phyloP scores from a whole-genome alignment of 2,797 vertebrate species.

The Perodicticus potto region DNA sequence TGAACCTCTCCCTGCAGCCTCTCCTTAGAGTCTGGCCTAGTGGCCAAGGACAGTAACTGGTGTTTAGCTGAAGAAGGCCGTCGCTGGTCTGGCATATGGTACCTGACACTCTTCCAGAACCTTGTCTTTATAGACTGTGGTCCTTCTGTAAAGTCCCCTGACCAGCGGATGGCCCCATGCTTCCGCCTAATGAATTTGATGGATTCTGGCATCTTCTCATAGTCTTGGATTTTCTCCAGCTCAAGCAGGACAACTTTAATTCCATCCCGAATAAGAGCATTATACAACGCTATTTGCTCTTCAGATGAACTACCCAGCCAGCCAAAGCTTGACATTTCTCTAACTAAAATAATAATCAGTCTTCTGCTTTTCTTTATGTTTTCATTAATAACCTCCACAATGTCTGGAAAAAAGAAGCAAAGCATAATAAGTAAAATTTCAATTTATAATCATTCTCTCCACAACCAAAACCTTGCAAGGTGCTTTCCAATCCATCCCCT shows the following conservation, averaged over 20 bases:
- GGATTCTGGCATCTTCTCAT: constrained; percentile 92
- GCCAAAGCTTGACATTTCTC: constrained; percentile 76
- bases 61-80: constrained; percentile 22
- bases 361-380: constrained; percentile 93
- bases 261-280: constrained; percentile 90
- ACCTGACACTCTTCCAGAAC: constrained; percentile 95
- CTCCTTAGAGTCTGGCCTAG: background rate
- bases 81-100: constrained; percentile 91
- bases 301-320: constrained; percentile 89
- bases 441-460: background rate
- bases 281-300: constrained; percentile 92
- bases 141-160: constrained; percentile 84
- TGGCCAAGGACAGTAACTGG: constrained; percentile 29
- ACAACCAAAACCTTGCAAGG: background rate
- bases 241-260: constrained; percentile 93
- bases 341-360: constrained; percentile 92
- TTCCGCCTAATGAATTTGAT: constrained; percentile 92
- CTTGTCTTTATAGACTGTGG: constrained; percentile 86
- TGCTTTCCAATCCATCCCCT: background rate
- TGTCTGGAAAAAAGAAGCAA: constrained; percentile 88
- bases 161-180: constrained; percentile 91
- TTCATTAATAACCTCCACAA: constrained; percentile 90
- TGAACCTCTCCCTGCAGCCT: constrained; percentile 9
- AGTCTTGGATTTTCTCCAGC: constrained; percentile 91
- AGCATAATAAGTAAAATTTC: background rate